phyloP scores from a whole-genome alignment of 2,797 vertebrate species.

The Fringilla coelebs region DNA sequence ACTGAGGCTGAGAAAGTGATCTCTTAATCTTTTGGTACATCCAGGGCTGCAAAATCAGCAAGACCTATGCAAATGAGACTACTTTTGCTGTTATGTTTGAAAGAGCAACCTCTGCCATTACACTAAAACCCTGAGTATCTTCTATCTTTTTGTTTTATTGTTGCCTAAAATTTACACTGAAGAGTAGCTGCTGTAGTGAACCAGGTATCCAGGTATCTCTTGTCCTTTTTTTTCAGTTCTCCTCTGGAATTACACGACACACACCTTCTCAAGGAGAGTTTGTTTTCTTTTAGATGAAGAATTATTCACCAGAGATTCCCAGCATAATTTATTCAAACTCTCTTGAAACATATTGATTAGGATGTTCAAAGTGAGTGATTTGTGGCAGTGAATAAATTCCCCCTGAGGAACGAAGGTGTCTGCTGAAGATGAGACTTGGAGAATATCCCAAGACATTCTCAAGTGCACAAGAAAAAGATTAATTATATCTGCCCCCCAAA shows the following conservation, averaged over 20 bases:
- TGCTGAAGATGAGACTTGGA: slow-evolving; percentile 5
- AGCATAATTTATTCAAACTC: slow-evolving; percentile 14
- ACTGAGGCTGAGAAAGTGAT: not conserved
- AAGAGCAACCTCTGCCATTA: not conserved
- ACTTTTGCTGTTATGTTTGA: not conserved
- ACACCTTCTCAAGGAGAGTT: not conserved
- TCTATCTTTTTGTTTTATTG: not conserved
- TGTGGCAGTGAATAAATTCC: not conserved
- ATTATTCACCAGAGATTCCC: not conserved
- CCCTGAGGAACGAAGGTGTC: not conserved
- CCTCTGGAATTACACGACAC: not conserved
- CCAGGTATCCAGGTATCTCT: not conserved
- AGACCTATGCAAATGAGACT: not conserved
- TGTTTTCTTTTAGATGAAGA: not conserved
- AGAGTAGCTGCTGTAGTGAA: not conserved
- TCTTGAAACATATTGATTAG: slow-evolving; percentile 7
- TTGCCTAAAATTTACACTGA: not conserved
- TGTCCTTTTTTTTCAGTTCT: not conserved
- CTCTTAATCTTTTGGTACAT: not conserved
- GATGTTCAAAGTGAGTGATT: slow-evolving; percentile 14
- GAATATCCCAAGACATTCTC: not conserved
- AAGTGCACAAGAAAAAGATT: not conserved
- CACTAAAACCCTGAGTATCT: not conserved
- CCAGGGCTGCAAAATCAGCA: not conserved
- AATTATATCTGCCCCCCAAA: not conserved